Conservation (phyloP, 2,113 vertebrate genomes). For the Pteruthius melanotis region DNA sequence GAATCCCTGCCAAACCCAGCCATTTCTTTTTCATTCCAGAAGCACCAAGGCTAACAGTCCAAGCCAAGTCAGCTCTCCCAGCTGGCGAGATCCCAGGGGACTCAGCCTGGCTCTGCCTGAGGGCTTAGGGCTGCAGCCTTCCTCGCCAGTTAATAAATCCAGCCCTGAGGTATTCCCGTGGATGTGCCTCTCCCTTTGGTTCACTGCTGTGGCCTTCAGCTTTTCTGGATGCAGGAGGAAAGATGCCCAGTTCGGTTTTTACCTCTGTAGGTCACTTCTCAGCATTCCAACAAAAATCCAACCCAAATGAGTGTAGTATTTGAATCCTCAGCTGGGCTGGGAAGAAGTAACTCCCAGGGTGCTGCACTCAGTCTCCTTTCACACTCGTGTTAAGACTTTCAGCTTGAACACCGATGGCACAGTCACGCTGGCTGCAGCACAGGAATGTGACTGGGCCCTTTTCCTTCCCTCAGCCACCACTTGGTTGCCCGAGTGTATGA, state of each 20-base stretch:
- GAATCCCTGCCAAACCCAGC: not conserved
- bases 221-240: not conserved
- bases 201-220: not conserved
- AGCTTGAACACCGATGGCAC: accelerated
- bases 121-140: not conserved
- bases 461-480: slow-evolving; percentile 83
- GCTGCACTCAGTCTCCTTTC: not conserved
- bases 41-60: not conserved
- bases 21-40: not conserved
- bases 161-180: not conserved
- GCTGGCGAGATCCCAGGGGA: not conserved
- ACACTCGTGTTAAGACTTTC: not conserved
- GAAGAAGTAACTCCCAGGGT: not conserved
- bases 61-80: not conserved
- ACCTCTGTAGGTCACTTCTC: not conserved
- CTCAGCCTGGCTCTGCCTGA: not conserved
- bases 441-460: not conserved
- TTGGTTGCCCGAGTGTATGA: slow-evolving; percentile 94
- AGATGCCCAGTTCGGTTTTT: not conserved
- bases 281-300: not conserved
- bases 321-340: not conserved
- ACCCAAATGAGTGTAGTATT: not conserved
- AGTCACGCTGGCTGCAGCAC: accelerated
- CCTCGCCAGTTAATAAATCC: not conserved
- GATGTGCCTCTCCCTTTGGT: not conserved